Base-by-base conservation (phyloP, 1,140 invertebrate species). In the Ladona fulva region DNA sequence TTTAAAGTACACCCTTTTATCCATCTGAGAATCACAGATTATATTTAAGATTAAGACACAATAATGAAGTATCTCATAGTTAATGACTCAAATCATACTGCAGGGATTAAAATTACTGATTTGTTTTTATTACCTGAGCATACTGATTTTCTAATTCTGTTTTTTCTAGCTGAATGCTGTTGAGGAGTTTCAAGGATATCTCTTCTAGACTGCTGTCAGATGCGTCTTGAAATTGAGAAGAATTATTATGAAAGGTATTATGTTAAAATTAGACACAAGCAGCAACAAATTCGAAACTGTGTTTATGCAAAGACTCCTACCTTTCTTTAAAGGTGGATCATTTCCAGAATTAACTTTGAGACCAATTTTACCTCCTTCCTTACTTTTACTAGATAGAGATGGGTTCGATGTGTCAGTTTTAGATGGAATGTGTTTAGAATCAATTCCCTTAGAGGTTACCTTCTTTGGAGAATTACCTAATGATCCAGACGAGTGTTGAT, bases 141-240 rank as follows among this genome's bases (percentile, higher is more conserved):
- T 87, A 91, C 82, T 91, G 90, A 80, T 89, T 87, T 80, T 91
- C 90, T 44, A 91, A 82, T 82, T 91, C 89, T 78, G 86, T 88
- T 81, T 91, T 91, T 80, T 91, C 90, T 82, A 89, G 86, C 82
- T 89, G 87, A 81, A 91, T 89, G 83, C 88, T 91, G 79, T 90
- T 90, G 12, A 92, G 89, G 66, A 92, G 83, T 84, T 90, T 91
- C 66, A 92, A 83, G 19, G 91, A 92, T 81, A 94, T 92, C 84
- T 94, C 92, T 83, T 94, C 92, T 79, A 94, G 86, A 83, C 92
- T 93, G 73, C 88, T 85, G 80, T 92, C 89, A 79, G 83, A 86
- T 10, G 81, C 79, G 79, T 79, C 83, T 86, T 76, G 8, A 78
- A 82, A 77, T 24, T 80, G 77, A 74, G 74, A 76, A 78, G 37